Conservation (phyloP, 2,113 vertebrate genomes). For the Podiceps cristatus region DNA sequence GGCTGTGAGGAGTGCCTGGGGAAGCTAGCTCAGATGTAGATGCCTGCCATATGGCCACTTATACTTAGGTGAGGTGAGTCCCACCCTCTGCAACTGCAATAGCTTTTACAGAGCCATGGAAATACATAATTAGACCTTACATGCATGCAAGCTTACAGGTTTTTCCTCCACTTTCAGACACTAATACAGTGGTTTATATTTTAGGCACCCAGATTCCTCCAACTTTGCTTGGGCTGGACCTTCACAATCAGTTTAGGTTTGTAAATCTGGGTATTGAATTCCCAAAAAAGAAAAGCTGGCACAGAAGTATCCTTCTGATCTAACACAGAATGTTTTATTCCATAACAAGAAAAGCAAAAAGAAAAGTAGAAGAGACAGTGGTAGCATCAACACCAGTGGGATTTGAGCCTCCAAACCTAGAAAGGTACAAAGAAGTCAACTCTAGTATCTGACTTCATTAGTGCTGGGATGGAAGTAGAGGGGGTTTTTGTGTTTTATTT, state of each 20-base stretch:
- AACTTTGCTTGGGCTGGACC: neutral
- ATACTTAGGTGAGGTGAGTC: neutral
- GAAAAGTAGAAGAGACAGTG: neutral
- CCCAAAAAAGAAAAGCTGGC: neutral
- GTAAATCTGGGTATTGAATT: neutral
- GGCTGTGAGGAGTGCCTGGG: neutral
- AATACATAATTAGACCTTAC: neutral
- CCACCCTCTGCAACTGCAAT: neutral
- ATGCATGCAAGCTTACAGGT: neutral
- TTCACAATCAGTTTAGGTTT: neutral
- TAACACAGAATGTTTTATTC: neutral
- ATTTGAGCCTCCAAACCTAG: neutral
- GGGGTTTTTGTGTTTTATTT: no score
- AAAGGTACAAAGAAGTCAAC: neutral
- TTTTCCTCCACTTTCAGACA: neutral
- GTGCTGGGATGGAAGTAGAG: neutral
- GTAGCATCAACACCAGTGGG: neutral
- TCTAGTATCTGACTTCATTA: neutral
- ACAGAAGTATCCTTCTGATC: neutral
- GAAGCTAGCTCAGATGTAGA: neutral
- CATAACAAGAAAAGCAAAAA: neutral
- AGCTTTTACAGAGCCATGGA: neutral
- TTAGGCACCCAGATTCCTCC: neutral
- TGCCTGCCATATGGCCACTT: neutral
- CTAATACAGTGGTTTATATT: neutral